Conservation (phyloP, 2,797 vertebrate species). For the Poeciliopsis presidionis region DNA sequence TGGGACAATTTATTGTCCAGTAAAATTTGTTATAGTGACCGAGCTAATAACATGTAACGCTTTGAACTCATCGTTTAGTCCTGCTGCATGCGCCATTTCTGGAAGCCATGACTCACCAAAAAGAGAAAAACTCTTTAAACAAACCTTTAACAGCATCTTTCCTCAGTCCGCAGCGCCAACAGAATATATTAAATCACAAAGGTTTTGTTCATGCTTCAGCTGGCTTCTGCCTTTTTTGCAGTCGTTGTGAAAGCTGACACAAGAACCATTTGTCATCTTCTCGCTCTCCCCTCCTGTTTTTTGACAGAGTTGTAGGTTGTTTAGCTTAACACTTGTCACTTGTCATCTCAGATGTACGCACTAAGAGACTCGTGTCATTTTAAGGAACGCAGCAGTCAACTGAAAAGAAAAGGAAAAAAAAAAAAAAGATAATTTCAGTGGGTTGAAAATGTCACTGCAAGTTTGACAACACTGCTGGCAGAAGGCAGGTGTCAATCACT, state of each 20-base stretch:
- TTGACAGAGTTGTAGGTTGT: slow-evolving; percentile 57
- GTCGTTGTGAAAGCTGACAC: slow-evolving; percentile 50
- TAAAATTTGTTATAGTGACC: no score
- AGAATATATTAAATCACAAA: slow-evolving; percentile 19
- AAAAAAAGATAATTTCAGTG: slow-evolving; percentile 21
- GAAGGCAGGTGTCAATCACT: slow-evolving; percentile 58
- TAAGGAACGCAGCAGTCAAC: slow-evolving; percentile 11
- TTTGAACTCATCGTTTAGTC: background rate
- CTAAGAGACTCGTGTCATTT: slow-evolving; percentile 39
- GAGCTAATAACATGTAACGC: no score
- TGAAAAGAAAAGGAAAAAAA: slow-evolving; percentile 6
- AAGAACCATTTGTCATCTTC: slow-evolving; percentile 44
- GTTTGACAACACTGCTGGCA: slow-evolving; percentile 39
- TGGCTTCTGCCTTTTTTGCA: slow-evolving; percentile 32
- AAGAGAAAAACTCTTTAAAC: background rate
- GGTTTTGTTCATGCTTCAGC: slow-evolving; percentile 44
- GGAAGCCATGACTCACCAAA: slow-evolving; percentile 1
- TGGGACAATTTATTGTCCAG: no score
- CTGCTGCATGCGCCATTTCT: background rate
- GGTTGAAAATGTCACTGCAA: slow-evolving; percentile 45
- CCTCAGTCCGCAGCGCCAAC: background rate
- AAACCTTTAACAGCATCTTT: background rate
- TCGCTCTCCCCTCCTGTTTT: slow-evolving; percentile 31
- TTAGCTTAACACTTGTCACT: slow-evolving; percentile 56
- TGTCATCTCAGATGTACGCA: slow-evolving; percentile 42